A percentile compares a stretch with the other conserved stretches of the same genome.
phyloP scores from a whole-genome alignment of 2,797 vertebrate genomes.

The Margarornis squamiger region DNA sequence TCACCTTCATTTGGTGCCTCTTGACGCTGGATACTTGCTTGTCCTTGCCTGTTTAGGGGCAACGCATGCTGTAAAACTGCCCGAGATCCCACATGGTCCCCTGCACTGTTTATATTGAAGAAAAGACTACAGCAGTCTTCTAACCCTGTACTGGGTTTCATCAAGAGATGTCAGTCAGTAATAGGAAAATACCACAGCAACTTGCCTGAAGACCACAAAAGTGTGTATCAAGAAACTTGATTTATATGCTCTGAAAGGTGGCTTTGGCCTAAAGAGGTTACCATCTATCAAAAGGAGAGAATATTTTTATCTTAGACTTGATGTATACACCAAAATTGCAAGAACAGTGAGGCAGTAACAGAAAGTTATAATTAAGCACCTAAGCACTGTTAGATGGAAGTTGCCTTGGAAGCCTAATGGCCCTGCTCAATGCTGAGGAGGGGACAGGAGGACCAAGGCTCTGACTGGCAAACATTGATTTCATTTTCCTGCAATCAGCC shows the following conservation, averaged over 20 bases:
- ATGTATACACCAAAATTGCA: not conserved
- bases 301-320: not conserved
- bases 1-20: not conserved
- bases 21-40: not conserved
- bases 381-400: not conserved
- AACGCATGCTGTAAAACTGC: not conserved
- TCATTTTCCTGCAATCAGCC: not conserved
- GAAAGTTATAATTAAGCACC: not conserved
- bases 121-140: not conserved
- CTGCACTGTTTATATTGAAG: not conserved
- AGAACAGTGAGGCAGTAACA: not conserved
- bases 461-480: accelerated
- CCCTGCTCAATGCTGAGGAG: not conserved
- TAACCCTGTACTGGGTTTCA: not conserved
- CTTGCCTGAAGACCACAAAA: not conserved
- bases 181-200: not conserved
- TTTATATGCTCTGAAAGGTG: not conserved
- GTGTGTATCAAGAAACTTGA: not conserved
- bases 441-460: accelerated
- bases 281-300: not conserved
- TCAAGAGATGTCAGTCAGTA: not conserved
- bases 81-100: not conserved
- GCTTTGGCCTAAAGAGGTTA: not conserved
- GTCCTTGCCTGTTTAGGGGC: not conserved
- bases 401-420: not conserved